A percentile compares a stretch with the other conserved stretches of the same genome.
These are phyloP conservation scores for Lateolabrax maculatus DNA, from an alignment of 2,797 vertebrate genomes.

Conservation along the genomic window DNA sequence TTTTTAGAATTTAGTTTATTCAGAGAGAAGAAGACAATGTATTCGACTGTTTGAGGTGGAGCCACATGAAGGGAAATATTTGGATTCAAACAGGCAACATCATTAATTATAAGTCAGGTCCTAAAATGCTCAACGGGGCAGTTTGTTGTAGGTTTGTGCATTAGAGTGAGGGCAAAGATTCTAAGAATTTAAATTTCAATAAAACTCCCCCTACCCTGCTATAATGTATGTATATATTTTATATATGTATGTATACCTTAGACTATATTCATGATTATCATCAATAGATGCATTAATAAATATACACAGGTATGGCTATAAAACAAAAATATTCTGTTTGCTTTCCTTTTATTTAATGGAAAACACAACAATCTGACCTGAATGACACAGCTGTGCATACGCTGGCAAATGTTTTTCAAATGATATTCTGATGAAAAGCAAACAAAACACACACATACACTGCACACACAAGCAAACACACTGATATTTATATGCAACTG, in stretches of 20 bases:
- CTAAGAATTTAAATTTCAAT: not conserved
- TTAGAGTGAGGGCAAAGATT: not conserved
- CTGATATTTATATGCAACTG: conserved; percentile 31
- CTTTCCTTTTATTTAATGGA: conserved; percentile 41
- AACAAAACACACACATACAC: conserved; percentile 40
- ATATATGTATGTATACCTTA: no score
- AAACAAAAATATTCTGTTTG: conserved; percentile 14
- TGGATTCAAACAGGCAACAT: not conserved
- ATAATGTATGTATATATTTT: no score
- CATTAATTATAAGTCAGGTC: not conserved
- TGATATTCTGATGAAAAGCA: conserved; percentile 65
- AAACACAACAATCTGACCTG: conserved; percentile 36
- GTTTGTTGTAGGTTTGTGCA: not conserved
- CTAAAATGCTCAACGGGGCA: not conserved
- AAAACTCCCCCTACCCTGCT: not conserved
- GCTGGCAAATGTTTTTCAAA: conserved; percentile 64
- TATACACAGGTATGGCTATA: no score
- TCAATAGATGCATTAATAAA: not conserved
- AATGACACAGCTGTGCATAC: conserved; percentile 68
- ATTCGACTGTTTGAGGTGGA: not conserved
- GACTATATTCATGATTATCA: not conserved
- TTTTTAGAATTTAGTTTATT: not conserved
- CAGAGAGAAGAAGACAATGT: not conserved
- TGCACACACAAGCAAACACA: conserved; percentile 12
- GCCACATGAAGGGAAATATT: not conserved